Percentiles rank a stretch among this genome's conserved stretches.
Evolutionary conservation across 2,797 vertebrate genomes (phyloP).

Genomic region (Sebastes nivosus): DNA sequence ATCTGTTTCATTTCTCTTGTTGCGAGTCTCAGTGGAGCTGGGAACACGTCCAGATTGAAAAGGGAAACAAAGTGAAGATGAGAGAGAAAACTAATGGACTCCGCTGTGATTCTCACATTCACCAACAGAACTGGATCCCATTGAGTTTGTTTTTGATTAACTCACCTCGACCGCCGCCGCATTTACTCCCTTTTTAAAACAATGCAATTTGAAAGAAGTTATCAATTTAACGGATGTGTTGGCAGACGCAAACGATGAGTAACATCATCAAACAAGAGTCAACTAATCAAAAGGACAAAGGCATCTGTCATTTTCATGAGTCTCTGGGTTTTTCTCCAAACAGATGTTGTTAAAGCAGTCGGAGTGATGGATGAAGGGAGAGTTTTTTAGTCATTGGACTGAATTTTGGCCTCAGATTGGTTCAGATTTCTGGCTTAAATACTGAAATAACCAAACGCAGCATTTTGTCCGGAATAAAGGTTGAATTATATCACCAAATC

Average conservation of each 20-base stretch:
- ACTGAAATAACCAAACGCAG: no score
- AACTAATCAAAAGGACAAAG: background rate
- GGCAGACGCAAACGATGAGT: background rate
- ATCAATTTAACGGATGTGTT: background rate
- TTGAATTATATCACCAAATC: no score
- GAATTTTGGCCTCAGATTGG: no score
- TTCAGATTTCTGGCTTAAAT: no score
- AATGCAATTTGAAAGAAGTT: background rate
- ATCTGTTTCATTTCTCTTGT: background rate
- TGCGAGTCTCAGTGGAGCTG: background rate
- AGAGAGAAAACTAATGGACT: background rate
- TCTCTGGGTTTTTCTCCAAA: background rate
- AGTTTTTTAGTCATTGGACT: background rate
- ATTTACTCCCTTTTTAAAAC: background rate
- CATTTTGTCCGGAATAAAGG: no score
- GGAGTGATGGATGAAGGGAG: background rate
- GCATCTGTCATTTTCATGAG: background rate
- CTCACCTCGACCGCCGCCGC: background rate
- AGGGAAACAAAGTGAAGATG: background rate
- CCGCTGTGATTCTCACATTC: background rate
- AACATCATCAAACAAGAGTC: background rate
- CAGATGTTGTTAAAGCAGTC: background rate
- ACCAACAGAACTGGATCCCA: background rate
- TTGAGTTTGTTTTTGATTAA: background rate
- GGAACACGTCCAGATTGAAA: background rate